Percentiles rank a stretch among this genome's conserved stretches.
These are phyloP conservation scores for Lithobates pipiens DNA, from an alignment of 2,797 vertebrate species.

Conservation along the genomic window DNA sequence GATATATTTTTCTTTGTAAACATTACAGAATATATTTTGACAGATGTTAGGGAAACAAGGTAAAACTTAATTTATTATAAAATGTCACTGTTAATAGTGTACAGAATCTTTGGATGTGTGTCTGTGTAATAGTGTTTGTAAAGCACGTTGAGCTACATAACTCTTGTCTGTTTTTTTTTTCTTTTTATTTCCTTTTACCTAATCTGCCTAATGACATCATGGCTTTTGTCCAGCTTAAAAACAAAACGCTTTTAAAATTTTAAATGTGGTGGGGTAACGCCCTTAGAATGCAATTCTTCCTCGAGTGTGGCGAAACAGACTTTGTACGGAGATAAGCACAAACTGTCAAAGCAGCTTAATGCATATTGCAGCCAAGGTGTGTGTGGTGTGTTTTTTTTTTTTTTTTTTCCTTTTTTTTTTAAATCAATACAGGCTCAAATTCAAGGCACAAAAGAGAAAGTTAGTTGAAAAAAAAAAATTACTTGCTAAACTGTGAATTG, in stretches of 20 bases:
- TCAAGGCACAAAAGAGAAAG: too few relatives aligned
- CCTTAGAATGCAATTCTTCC: not conserved
- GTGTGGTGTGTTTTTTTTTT: too few relatives aligned
- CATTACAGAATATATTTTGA: slow-evolving; percentile 77
- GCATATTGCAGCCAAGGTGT: not conserved
- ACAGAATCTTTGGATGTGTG: not conserved
- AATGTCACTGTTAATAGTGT: slow-evolving; percentile 35
- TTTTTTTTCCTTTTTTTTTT: not conserved
- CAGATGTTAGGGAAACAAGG: slow-evolving; percentile 71
- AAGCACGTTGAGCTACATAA: not conserved
- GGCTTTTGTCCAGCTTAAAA: not conserved
- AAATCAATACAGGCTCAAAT: not conserved
- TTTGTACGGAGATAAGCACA: slow-evolving; percentile 43
- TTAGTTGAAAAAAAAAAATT: too few relatives aligned
- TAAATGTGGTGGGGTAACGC: slow-evolving; percentile 34
- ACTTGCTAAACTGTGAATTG: too few relatives aligned
- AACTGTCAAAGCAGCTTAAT: not conserved
- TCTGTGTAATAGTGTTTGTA: not conserved
- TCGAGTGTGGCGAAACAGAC: slow-evolving; percentile 3
- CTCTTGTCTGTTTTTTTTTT: not conserved
- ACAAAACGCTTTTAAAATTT: slow-evolving; percentile 27
- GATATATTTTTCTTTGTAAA: slow-evolving; percentile 64
- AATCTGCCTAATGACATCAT: not conserved
- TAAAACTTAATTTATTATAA: slow-evolving; percentile 79
- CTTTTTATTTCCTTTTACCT: too few relatives aligned